Evolutionary conservation across 2,797 vertebrate species (phyloP).

Genomic region (Cyclopterus lumpus): DNA sequence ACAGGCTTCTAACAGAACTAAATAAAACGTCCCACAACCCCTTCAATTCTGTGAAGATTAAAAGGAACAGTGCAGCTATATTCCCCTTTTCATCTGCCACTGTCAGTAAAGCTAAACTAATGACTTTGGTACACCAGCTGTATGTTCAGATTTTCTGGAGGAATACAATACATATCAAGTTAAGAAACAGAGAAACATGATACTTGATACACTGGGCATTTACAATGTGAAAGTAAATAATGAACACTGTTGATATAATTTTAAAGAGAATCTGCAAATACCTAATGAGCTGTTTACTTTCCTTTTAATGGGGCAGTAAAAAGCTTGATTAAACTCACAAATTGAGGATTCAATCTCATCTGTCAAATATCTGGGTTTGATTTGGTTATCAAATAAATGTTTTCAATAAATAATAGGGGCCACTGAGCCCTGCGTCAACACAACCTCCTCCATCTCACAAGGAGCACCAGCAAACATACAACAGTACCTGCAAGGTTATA

Average conservation of each 20-base stretch:
- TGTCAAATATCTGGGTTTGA: constrained; percentile 15
- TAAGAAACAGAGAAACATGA: constrained; percentile 18
- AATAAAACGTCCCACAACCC: constrained; percentile 41
- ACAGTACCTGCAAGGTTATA: constrained; percentile 41
- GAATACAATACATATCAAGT: constrained; percentile 22
- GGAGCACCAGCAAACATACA: constrained; percentile 35
- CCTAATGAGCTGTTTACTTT: background rate
- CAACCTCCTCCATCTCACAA: constrained; percentile 12
- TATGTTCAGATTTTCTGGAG: constrained; percentile 24
- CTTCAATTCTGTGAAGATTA: constrained; percentile 53
- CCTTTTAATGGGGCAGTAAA: constrained; percentile 9
- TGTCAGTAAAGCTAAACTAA: constrained; percentile 54
- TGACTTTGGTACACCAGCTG: constrained; percentile 30
- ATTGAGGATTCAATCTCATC: constrained; percentile 20
- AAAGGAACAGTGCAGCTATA: constrained; percentile 41
- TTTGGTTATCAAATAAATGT: constrained; percentile 26
- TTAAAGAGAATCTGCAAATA: constrained; percentile 21
- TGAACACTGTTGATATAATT: constrained; percentile 4
- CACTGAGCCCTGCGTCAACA: constrained; percentile 28
- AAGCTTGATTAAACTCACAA: constrained; percentile 24
- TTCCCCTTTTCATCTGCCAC: constrained; percentile 43
- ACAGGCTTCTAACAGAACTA: constrained; percentile 51
- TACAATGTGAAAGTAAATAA: background rate
- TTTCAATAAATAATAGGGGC: constrained; percentile 31
- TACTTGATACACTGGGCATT: constrained; percentile 10